A percentile compares a stretch with the other conserved stretches of the same genome.
Conservation (phyloP, 2,797 vertebrate species). For the Sebastes paucispinis region DNA sequence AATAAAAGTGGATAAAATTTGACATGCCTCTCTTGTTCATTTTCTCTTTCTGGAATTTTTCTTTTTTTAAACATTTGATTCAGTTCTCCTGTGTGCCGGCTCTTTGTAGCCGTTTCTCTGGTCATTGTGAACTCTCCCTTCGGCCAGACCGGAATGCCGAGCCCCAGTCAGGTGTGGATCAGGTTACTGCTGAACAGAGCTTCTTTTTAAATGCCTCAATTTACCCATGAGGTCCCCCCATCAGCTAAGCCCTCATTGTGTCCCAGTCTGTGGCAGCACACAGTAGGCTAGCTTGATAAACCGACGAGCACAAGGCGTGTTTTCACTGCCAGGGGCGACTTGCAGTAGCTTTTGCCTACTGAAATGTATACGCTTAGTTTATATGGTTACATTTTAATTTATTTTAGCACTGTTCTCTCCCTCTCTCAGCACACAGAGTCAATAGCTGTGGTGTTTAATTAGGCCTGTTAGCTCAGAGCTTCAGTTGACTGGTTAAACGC, state of each 20-base stretch:
- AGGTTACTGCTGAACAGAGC: slow-evolving; percentile 85
- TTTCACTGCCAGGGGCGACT: slow-evolving; percentile 45
- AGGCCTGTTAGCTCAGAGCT: slow-evolving; percentile 40
- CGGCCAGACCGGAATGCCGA: slow-evolving; percentile 78
- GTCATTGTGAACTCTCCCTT: slow-evolving; percentile 72
- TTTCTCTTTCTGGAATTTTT: background rate
- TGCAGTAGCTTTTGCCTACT: slow-evolving; percentile 8
- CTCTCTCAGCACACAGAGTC: background rate
- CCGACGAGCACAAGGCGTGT: slow-evolving; percentile 51
- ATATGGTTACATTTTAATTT: background rate
- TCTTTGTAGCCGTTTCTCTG: slow-evolving; percentile 58
- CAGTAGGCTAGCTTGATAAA: slow-evolving; percentile 52
- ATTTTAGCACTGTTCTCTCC: background rate
- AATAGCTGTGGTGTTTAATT: slow-evolving; percentile 47
- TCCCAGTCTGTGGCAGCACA: slow-evolving; percentile 56
- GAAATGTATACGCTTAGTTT: slow-evolving; percentile 16
- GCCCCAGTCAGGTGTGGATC: slow-evolving; percentile 81
- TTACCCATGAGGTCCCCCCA: slow-evolving; percentile 77
- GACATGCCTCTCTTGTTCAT: slow-evolving; percentile 13
- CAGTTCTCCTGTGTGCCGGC: slow-evolving; percentile 22
- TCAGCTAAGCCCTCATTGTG: slow-evolving; percentile 81
- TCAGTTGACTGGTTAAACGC: slow-evolving; percentile 62
- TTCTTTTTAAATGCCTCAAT: slow-evolving; percentile 84
- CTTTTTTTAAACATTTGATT: background rate
- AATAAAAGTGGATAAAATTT: slow-evolving; percentile 57